Evolutionary conservation across 2,888 invertebrate species (phyloP), one percentile per base, ranked within the genome.

Genomic region (Molorchus minor): DNA sequence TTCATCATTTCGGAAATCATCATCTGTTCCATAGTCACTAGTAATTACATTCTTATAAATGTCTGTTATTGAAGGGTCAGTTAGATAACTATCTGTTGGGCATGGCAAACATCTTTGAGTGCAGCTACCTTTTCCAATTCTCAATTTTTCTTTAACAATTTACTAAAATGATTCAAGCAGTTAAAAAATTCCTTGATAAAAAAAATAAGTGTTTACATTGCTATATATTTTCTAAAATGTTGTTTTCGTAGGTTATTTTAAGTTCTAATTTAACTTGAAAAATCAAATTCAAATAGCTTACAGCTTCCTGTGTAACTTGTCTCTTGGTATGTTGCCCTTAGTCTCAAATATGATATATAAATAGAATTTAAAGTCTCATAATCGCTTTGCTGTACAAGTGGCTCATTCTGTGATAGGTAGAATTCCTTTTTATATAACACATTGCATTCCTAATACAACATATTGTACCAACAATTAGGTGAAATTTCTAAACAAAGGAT

Each of bases 391-490:
- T 57, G 60, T 5, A 63, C 62, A 33, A 36, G 7, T 7, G 44
- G 41, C 60, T 68, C 67, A n/a, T 45, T 45, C 19, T 13, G 52
- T 15, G 41, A 33, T 30, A 41, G 54, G 30, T 51, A 53, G 29
- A 57, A 52, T 16, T 49, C 29, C 35, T 43, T 52, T 49, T 62
- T 54, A 47, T 68, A 67, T 5, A 76, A 65, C 16, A 71, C 68
- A 47, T 70, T 68, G 43, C 65, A 71, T 64, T 76, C 74, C 59
- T n/a, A 76, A 60, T 51, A 71, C 64, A 19, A 75, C 65, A 61
- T 75, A 76, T 38, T 64, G 65, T 17, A 70, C 59, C 52, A 76
- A 61, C 15, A 76, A 45, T 35, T 61, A 59, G 35, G 65, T 51
- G 10, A 72, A 61, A 47, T 67, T 64, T 40, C 58, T 59, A 20